A percentile compares a stretch with the other conserved stretches of the same genome.
phyloP scores from a whole-genome alignment of 2,888 invertebrate species.

The Uloborus plumipes region DNA sequence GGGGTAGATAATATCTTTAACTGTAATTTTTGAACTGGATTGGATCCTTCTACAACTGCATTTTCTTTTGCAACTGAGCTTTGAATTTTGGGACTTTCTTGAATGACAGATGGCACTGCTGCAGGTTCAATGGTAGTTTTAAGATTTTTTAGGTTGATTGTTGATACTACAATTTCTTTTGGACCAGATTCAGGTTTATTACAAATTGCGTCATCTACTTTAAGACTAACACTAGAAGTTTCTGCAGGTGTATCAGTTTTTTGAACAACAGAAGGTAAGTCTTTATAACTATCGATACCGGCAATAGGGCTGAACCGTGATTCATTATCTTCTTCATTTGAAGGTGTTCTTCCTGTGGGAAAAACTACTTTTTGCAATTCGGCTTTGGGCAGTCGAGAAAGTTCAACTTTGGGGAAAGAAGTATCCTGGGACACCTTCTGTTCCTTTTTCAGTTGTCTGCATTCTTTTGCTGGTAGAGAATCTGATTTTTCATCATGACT shows the following conservation, averaged over 20 bases:
- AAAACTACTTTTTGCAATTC: constrained; percentile 66
- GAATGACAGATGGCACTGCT: constrained; percentile 41
- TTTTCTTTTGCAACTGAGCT: constrained; percentile 15
- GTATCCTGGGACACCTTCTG: not conserved
- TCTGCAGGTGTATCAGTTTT: constrained; percentile 69
- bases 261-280: constrained; percentile 78
- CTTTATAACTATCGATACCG: constrained; percentile 82
- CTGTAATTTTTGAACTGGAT: constrained; percentile 27
- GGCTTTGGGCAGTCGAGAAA: constrained; percentile 67
- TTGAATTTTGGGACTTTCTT: constrained; percentile 42
- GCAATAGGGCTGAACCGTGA: constrained; percentile 74
- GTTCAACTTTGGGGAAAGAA: not conserved
- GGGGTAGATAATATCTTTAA: constrained; percentile 13
- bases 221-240: not conserved
- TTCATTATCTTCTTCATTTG: constrained; percentile 58
- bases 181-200: constrained; percentile 20
- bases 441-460: constrained; percentile 16
- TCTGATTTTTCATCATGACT: constrained; percentile 39
- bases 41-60: not conserved
- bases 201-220: constrained; percentile 7
- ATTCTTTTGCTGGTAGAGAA: constrained; percentile 7
- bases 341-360: constrained; percentile 17
- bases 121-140: not conserved
- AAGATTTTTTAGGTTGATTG: constrained; percentile 14
- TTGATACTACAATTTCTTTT: constrained; percentile 4